Evolutionary conservation across 2,113 vertebrate species (phyloP).

Genomic region (Rhagologus leucostigma): DNA sequence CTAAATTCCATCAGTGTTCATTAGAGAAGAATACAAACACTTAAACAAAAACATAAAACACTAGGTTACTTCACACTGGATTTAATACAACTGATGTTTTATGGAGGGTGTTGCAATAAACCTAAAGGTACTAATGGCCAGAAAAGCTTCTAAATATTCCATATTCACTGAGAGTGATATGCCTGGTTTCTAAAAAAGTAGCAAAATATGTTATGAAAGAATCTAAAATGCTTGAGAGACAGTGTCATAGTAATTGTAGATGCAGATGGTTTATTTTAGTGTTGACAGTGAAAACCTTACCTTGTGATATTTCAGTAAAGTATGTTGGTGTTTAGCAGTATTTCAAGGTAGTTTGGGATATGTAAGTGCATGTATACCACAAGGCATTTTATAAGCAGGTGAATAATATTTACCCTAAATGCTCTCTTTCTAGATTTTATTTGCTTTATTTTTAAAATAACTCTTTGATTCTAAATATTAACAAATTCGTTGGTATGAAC

Average conservation of each 20-base stretch:
- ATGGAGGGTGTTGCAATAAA: neutral
- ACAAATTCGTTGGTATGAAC: neutral
- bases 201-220: neutral
- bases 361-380: neutral
- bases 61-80: neutral
- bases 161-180: neutral
- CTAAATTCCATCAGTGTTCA: neutral
- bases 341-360: neutral
- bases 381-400: neutral
- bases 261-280: neutral
- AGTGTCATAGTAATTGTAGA: neutral
- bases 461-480: neutral
- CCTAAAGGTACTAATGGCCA: neutral
- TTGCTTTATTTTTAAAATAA: neutral
- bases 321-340: neutral
- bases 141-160: neutral
- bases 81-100: neutral
- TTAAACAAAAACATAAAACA: neutral
- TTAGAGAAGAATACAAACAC: neutral
- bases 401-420: neutral
- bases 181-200: neutral
- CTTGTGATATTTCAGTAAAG: neutral
- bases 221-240: neutral
- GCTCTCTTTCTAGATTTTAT: neutral
- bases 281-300: neutral